Evolutionary conservation across 2,888 invertebrate genomes (phyloP), one percentile per base, ranked within the genome.

Genomic region (Aphidoletes aphidimyza): DNA sequence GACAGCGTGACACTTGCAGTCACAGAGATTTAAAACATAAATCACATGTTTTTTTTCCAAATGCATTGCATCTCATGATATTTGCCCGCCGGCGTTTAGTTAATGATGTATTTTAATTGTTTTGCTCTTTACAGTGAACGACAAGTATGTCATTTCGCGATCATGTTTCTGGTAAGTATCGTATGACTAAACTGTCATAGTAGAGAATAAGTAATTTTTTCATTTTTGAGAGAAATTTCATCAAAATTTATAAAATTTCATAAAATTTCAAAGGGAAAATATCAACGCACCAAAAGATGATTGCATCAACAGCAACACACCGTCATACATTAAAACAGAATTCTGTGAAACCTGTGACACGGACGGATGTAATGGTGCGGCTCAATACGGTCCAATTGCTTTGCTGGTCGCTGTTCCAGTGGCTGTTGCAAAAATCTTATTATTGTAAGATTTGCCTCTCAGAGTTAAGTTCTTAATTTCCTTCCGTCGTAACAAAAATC

Each of bases 101-200:
- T 30, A 84, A 30, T 84, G 6, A 83, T 54, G 22, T 84, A 19
- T 54, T 26, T 42, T 42, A 9, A 3, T 47, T 47, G 9, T 14
- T 2, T 85, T 86, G 54, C 47, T 84, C 54, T 84, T 89, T 88
- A 45, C 87, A 90, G 90, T 90, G 85, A 89, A 90, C 86, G 89
- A 89, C 86, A 90, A 90, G 86, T 88, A 87, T 49, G 89, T 90
- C 47, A 88, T 90, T 86, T 88, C 89, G 8, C 89, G 90, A 81
- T 90, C 90, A 84, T 90, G 90, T 54, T 89, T 89, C 87, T 90
- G 89, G n/a, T n/a, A n/a, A n/a, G n/a, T n/a, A n/a, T n/a, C n/a
- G n/a, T n/a, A n/a, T n/a, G n/a, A n/a, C n/a, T n/a, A n/a, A n/a
- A n/a, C n/a, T n/a, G n/a, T n/a, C n/a, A n/a, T n/a, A n/a, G n/a